Base-by-base conservation (phyloP, 2,888 invertebrate genomes). In the Synanthedon tipuliformis region DNA sequence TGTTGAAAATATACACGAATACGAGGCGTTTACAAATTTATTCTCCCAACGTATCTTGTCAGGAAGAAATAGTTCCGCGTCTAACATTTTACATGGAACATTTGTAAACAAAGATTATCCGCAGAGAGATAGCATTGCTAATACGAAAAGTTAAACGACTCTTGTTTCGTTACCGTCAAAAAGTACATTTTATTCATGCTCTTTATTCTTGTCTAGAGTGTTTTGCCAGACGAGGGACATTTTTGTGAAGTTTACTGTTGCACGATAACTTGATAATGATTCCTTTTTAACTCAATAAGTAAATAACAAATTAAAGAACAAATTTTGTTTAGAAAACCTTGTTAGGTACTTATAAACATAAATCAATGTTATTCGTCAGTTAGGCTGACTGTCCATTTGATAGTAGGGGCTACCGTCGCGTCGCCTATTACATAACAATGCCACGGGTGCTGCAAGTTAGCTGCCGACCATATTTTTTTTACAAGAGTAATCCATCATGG, bases 111-210 rank as follows among this genome's bases (percentile, higher is more conserved):
- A 12, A 45, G 45, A 12, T 45, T 45, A 45, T 45, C 45, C 45
- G 34, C 34, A 34, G 10, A 45, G 15, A 15, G n/a, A 45, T 45
- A 12, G 45, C 45, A 45, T 45, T 45, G 13, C 15, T 71, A 71
- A 74, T 73, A 71, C 59, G 68, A 69, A 76, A 78, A 78, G 78
- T 77, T 77, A 69, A 70, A 78, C 72, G 72, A 72, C 75, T 67
- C 67, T 77, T 78, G 74, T 76, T 76, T 66, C 61, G 66, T 61
- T 74, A 69, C 75, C 73, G 34, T 8, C 34, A 34, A 73, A 73
- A 75, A 77, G 73, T 64, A 64, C 65, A 66, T 70, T 72, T 68
- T 66, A 64, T 64, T 57, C 56, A 40, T 27, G 52, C 41, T 57
- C 61, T 61, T 64, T 58, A 63, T 67, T 65, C 63, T 64, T 62